Base-by-base conservation (phyloP, 1,140 invertebrate genomes). In the Homarus americanus region DNA sequence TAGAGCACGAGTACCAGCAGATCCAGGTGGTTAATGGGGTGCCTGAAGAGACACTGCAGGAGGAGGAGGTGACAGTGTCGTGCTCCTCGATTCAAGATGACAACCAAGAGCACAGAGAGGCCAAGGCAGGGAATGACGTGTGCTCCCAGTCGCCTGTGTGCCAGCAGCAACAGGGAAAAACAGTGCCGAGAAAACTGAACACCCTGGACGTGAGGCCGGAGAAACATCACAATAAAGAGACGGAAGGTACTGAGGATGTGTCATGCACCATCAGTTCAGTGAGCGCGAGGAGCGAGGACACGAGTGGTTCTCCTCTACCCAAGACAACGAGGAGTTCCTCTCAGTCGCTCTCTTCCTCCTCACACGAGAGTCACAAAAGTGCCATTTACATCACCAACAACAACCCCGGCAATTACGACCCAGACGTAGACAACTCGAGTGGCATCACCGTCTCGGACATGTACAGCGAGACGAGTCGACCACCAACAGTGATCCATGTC, bases 151-250 rank as follows among this genome's bases (percentile, higher is more conserved):
- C n/a, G n/a, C n/a, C n/a, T n/a, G n/a, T n/a, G n/a, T n/a, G n/a
- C n/a, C 83, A 86, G 36, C 66, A 40, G 5, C 69, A 76, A 24
- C 40, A 24, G 0, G 69, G 84, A 15, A 58, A 75, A 36, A 83
- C 44, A 32, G 40, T 4, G 12, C 34, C 41, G 10, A 58, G 38
- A 3, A 90, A 76, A 34, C 80, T 90, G 34, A 75, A 75, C 36
- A 90, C 88, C 9, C 36, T 90, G 69, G 88, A 90, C 32, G 88
- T 90, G 1, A 83, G 63, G 80, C 88, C 88, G 17, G 88, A 90
- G 24, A 83, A 38, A 76, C 24, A 58, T 20, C 20, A 76, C 69
- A 53, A 40, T 28, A 90, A 84, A 40, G 72, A 66, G 4, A 12
- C n/a, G 20, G 86, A 69, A 69, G 53, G 0, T 15, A 53, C 40